Base-by-base conservation (phyloP, 2,797 vertebrate genomes). In the Phrynocephalus forsythii region DNA sequence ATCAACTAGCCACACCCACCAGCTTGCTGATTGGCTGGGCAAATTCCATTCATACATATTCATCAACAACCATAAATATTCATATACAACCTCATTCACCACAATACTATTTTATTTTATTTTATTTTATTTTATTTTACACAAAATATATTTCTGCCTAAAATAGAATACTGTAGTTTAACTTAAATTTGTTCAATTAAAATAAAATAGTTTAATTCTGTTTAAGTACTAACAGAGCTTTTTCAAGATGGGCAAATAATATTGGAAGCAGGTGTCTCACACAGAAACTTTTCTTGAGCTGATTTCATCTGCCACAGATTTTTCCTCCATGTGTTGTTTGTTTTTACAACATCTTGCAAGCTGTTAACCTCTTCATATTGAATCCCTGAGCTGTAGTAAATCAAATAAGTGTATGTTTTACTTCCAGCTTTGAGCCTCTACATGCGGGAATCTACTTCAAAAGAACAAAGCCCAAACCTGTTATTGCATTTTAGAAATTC, bases 341-440 rank as follows among this genome's bases (percentile, higher is more conserved):
- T 76, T 89, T 93, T 91, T 90, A 89, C 20, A 78, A 16, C 82
- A 91, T 93, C 63, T 72, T 87, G 50, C 50, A 83, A 93, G 33
- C 0, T 18, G 85, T 87, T 89, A 79, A 79, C 86, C 16, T 76
- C 63, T 93, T 91, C 88, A 48, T 92, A 92, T 50, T 3, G 87
- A 82, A 85, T 73, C 2, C 75, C 67, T 68, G 48, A 82, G 26
- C 44, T 88, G 60, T 0, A 67, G 63, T 88, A 92, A 83, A 71
- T 92, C 63, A 86, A 79, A 88, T 87, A 90, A 73, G 0, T 2
- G 88, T 86, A 10, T 63, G 1, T 84, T 88, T 93, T 84, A 87
- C 44, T 93, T 89, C 79, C 52, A 93, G 76, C 9, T 78, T 91
- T 93, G 71, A 6, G 0, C 0, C 60, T 91, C 88, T 89, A 63